Conservation (phyloP, 2,113 vertebrate species). For the Odocoileus hemionus region DNA sequence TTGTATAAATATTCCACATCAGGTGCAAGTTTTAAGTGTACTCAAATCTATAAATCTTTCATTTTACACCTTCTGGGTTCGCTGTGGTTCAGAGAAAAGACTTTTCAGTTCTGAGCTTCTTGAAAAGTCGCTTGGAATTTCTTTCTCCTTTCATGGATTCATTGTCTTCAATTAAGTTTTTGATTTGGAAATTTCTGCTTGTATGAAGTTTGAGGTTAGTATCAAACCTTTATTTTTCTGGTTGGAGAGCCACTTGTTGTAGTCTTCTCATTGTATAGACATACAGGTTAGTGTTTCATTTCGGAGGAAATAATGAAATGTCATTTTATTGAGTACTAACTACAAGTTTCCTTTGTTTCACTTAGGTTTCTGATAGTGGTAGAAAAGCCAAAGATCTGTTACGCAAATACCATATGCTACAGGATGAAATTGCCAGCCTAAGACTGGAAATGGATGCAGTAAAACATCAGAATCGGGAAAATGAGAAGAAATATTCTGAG, state of each 20-base stretch:
- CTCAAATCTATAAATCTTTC: neutral
- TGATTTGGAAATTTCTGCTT: neutral
- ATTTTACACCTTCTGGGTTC: neutral
- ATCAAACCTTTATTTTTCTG: neutral
- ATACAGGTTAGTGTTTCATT: neutral
- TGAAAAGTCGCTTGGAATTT: neutral
- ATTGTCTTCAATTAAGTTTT: neutral
- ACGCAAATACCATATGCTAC: slow-evolving; percentile 81
- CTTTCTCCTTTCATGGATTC: neutral
- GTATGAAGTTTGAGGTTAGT: neutral
- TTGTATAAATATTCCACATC: neutral
- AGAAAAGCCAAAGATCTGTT: slow-evolving; percentile 86
- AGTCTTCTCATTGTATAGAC: neutral
- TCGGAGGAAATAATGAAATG: neutral
- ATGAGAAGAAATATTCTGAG: slow-evolving; percentile 85
- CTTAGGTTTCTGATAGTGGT: slow-evolving; percentile 82
- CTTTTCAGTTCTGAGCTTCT: too few relatives aligned
- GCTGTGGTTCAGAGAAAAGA: neutral
- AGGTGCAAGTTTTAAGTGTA: neutral
- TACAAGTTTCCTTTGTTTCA: slow-evolving; percentile 30
- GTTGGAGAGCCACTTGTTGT: too few relatives aligned
- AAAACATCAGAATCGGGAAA: slow-evolving; percentile 81
- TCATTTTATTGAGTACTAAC: neutral
- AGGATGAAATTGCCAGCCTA: slow-evolving; percentile 85
- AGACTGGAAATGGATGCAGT: slow-evolving; percentile 85